phyloP scores from a whole-genome alignment of 2,113 vertebrate species.

The Campylorhamphus procurvoides region DNA sequence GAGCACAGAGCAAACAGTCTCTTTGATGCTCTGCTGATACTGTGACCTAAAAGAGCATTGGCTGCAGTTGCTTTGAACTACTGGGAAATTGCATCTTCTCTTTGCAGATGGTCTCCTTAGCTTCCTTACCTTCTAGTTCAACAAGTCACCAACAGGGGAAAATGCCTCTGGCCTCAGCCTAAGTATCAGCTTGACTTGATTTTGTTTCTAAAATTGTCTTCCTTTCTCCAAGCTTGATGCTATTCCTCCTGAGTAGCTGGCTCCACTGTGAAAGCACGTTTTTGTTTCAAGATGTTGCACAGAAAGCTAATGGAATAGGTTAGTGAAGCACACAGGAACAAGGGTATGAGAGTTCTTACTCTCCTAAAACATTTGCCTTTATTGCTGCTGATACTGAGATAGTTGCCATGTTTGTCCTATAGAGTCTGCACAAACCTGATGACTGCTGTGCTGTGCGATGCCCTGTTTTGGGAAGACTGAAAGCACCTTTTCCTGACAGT shows the following conservation, averaged over 20 bases:
- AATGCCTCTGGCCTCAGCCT: neutral
- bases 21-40: neutral
- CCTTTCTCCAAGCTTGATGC: neutral
- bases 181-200: neutral
- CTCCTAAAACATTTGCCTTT: neutral
- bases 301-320: neutral
- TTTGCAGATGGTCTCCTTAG: neutral
- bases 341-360: neutral
- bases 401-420: accelerated
- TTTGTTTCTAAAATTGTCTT: neutral
- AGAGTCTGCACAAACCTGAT: neutral
- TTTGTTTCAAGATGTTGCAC: neutral
- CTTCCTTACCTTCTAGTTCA: neutral
- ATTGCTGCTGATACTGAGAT: neutral
- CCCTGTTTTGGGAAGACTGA: neutral
- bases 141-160: neutral
- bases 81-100: neutral
- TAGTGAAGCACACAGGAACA: neutral
- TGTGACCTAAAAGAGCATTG: neutral
- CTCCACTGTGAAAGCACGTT: neutral
- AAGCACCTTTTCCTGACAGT: neutral
- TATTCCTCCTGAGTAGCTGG: neutral
- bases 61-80: neutral
- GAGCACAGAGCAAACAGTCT: neutral
- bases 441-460: neutral